Percentiles rank a stretch among this genome's conserved stretches.
These are phyloP conservation scores for Aphrocallistes beatrix DNA, from an alignment of 37 sponge, comb jelly and placozoan species.

Conservation along the genomic window DNA sequence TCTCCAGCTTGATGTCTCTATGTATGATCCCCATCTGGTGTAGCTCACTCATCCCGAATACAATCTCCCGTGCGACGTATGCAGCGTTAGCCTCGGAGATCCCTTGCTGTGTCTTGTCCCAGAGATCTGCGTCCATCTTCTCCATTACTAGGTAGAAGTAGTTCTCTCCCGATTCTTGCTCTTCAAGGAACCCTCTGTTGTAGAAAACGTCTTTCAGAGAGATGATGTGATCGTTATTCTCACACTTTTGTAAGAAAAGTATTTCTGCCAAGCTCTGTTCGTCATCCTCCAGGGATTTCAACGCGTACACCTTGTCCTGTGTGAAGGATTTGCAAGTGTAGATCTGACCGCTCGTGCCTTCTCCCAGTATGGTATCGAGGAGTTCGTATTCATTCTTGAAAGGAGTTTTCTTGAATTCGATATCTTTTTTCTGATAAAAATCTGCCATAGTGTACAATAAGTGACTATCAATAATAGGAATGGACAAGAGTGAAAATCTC, in stretches of 20 bases:
- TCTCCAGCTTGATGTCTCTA: background rate
- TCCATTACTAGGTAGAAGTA: conserved; percentile 15
- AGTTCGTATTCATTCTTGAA: background rate
- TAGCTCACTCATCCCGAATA: background rate
- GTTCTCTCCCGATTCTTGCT: background rate
- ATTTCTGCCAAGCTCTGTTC: background rate
- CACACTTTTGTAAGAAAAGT: background rate
- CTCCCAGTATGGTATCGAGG: background rate
- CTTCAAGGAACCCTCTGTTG: background rate
- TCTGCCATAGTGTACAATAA: background rate
- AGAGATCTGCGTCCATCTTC: background rate
- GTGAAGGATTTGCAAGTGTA: background rate
- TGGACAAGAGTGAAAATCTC: too few species aligned
- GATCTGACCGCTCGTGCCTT: background rate
- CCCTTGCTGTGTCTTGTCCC: background rate
- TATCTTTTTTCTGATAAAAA: background rate
- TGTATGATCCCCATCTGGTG: background rate
- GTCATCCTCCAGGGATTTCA: background rate
- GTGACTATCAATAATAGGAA: too few species aligned
- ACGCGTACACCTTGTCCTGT: background rate
- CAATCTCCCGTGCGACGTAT: background rate
- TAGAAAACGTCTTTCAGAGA: background rate
- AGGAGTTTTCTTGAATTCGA: background rate
- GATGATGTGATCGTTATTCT: background rate
- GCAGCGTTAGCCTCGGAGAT: background rate